Evolutionary conservation across 1,140 invertebrate genomes (phyloP).

Genomic region (Hypsibius dujardini): DNA sequence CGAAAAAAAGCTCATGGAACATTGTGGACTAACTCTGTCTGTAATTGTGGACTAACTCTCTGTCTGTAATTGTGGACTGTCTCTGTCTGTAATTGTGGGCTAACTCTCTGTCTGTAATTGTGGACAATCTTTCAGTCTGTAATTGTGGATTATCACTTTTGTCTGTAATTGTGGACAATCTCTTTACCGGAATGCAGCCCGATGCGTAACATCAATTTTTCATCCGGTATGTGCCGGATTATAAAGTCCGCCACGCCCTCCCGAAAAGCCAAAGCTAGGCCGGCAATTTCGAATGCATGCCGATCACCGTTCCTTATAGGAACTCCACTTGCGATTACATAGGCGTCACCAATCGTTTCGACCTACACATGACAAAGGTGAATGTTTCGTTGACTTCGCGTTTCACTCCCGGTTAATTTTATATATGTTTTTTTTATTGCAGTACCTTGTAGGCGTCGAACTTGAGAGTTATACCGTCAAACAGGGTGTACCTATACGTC

Average conservation of each 20-base stretch:
- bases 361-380: slow-evolving; percentile 21
- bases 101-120: not conserved
- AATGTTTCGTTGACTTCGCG: not conserved
- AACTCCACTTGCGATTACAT: slow-evolving; percentile 22
- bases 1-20: too few species aligned
- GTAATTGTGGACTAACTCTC: too few species aligned
- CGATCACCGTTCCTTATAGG: not conserved
- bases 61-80: too few species aligned
- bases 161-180: too few species aligned
- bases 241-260: not conserved
- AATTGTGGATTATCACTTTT: too few species aligned
- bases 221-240: not conserved
- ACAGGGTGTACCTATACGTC: slow-evolving; percentile 47
- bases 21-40: too few species aligned
- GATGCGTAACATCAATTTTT: slow-evolving; percentile 5
- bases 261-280: not conserved
- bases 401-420: not conserved
- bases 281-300: slow-evolving; percentile 13
- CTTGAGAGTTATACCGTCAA: not conserved
- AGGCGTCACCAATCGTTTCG: slow-evolving; percentile 26
- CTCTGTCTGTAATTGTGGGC: too few species aligned
- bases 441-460: slow-evolving; percentile 17
- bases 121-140: too few species aligned
- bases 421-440: not conserved
- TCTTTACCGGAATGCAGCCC: slow-evolving; percentile 1